Evolutionary conservation across 2,797 vertebrate genomes (phyloP), one percentile per base, ranked within the genome.

Genomic region (Pangasius larnaudii): DNA sequence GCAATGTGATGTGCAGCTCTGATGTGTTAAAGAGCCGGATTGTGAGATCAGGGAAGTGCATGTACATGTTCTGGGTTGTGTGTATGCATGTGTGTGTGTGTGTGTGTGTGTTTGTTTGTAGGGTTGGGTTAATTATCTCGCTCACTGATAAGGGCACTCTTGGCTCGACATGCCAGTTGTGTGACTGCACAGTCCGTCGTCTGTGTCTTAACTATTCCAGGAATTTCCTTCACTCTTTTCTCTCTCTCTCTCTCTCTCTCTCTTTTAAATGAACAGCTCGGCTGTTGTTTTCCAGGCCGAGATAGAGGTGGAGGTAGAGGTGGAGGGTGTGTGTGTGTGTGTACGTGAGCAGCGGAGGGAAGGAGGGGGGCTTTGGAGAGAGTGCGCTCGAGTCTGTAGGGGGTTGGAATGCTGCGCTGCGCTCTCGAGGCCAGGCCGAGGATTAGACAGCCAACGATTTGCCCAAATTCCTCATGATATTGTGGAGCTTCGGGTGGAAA

Each of bases 141-240:
- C 39, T 85, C 18, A 5, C 86, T 90, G 90, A 92, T 92, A 92
- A 92, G 88, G 79, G 87, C 71, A 49, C 91, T 88, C 79, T 90
- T 88, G 89, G 88, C 91, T 90, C 75, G 39, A 74, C 72, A 42
- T 69, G 72, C 85, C 61, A 79, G 61, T 90, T 91, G 77, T 87
- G 81, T 89, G 90, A 88, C 88, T 88, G 87, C 61, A 69, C 86
- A 90, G 56, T 84, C 88, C 58, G 88, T 58, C 80, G 53, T 91
- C 85, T 75, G 75, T 82, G 88, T 88, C 84, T 89, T 79, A 91
- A 90, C 84, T 91, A 92, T 92, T 91, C 87, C 84, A 90, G 88
- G 91, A 91, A 91, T 92, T 90, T 92, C 90, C 91, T 90, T 91
- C 79, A 81, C 82, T 9, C 88, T 30, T 71, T 39, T 89, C 86